A percentile compares a stretch with the other conserved stretches of the same genome.
These are phyloP conservation scores for Sorex araneus DNA, from an alignment of 2,113 vertebrate species.

Conservation along the genomic window DNA sequence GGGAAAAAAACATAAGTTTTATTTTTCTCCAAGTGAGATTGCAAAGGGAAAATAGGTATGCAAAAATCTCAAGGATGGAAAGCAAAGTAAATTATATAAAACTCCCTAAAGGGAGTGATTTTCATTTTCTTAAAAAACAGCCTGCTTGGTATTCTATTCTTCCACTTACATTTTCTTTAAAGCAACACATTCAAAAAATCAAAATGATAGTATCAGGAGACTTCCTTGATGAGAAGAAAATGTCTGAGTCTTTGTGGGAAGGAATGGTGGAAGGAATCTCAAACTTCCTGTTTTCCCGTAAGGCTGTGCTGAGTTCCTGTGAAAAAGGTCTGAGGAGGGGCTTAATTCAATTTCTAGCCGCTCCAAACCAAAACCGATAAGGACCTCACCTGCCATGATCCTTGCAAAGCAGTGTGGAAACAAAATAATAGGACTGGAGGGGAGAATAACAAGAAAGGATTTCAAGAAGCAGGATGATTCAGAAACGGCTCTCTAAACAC, in stretches of 20 bases:
- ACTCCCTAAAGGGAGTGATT: conserved; percentile 59
- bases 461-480: neutral
- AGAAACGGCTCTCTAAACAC: neutral
- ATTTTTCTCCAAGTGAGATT: conserved; percentile 63
- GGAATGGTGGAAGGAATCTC: neutral
- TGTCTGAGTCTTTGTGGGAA: neutral
- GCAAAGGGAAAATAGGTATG: conserved; percentile 53
- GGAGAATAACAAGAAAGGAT: conserved; percentile 8
- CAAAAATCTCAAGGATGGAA: conserved; percentile 38
- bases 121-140: conserved; percentile 61
- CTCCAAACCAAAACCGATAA: neutral
- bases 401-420: neutral
- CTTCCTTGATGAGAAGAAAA: conserved; percentile 43
- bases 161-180: neutral
- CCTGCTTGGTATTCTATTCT: conserved; percentile 67
- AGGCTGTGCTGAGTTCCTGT: neutral
- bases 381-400: neutral
- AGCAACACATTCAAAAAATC: conserved; percentile 43
- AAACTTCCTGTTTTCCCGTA: neutral
- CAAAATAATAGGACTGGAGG: neutral
- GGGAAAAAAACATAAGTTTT: conserved; percentile 13
- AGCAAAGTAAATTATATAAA: conserved; percentile 75
- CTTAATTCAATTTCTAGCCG: neutral
- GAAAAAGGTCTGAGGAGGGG: neutral
- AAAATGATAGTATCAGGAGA: neutral